phyloP scores from a whole-genome alignment of 2,888 invertebrate species.

The Serripes groenlandicus region DNA sequence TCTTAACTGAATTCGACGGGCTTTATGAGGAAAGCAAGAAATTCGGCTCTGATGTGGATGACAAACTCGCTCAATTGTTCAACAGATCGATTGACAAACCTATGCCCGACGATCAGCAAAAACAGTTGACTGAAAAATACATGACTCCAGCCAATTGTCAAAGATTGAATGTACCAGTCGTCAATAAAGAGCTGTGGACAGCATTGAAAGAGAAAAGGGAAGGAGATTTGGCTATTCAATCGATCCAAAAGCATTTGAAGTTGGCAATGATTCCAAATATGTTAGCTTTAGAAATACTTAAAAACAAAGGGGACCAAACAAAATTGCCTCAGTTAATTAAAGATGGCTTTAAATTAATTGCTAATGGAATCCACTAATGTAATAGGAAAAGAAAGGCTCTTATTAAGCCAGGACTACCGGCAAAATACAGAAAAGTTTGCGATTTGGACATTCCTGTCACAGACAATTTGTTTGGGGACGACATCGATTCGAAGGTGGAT shows the following conservation, averaged over 20 bases:
- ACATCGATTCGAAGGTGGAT: constrained; percentile 7
- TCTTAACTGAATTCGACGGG: constrained; percentile 18
- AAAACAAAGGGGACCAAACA: background rate
- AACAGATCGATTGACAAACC: background rate
- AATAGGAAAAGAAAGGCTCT: constrained; percentile 16
- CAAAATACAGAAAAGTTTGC: constrained; percentile 25
- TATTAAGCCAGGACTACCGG: constrained; percentile 15
- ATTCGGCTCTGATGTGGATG: background rate
- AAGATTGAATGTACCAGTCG: constrained; percentile 5
- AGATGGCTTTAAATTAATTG: constrained; percentile 30
- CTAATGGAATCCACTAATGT: background rate
- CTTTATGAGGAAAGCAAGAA: constrained; percentile 5
- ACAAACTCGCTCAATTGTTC: background rate
- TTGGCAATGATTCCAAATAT: constrained; percentile 9
- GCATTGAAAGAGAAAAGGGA: constrained; percentile 4
- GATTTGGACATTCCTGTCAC: background rate
- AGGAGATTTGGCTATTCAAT: constrained; percentile 7
- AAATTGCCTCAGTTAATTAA: background rate
- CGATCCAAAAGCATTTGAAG: background rate
- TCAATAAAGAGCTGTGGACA: constrained; percentile 11
- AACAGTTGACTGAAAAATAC: constrained; percentile 4
- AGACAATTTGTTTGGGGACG: constrained; percentile 24
- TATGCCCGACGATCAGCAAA: constrained; percentile 11
- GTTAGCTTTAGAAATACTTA: constrained; percentile 3
- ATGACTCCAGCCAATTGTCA: constrained; percentile 11